These are phyloP conservation scores for Odontomachus brunneus DNA, from an alignment of 1,140 invertebrate species.

Conservation along the genomic window DNA sequence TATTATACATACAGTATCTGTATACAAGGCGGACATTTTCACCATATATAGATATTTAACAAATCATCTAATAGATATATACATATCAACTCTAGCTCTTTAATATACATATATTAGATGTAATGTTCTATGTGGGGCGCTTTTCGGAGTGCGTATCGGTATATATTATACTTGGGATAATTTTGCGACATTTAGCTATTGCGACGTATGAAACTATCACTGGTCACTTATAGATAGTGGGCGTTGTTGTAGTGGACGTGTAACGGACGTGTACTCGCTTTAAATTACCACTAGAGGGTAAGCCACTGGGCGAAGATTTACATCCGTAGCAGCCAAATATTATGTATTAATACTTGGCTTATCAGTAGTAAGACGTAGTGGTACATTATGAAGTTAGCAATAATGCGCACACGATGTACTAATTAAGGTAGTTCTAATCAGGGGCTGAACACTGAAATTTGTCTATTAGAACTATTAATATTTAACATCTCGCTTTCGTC, in stretches of 20 bases:
- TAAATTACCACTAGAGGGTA: no score
- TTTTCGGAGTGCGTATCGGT: no score
- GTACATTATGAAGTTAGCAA: neutral
- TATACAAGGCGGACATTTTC: no score
- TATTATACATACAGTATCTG: no score
- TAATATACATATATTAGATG: no score
- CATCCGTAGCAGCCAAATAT: neutral
- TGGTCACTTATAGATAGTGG: neutral
- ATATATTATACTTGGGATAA: neutral
- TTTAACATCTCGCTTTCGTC: neutral
- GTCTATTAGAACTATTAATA: no score
- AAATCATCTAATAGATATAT: no score
- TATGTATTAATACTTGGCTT: neutral
- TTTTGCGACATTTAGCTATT: slow-evolving; percentile 35
- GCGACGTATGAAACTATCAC: slow-evolving; percentile 2
- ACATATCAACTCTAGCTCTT: no score
- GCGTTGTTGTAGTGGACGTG: neutral
- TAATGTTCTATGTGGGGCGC: no score
- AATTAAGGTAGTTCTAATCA: no score
- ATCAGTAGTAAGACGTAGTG: neutral
- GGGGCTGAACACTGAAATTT: no score
- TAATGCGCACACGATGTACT: neutral
- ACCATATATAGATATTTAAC: no score
- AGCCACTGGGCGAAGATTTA: slow-evolving; percentile 9
- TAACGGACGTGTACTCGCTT: neutral